Percentiles rank a stretch among this genome's conserved stretches.
Conservation (phyloP, 2,113 vertebrate species). For the Burhinus oedicnemus region DNA sequence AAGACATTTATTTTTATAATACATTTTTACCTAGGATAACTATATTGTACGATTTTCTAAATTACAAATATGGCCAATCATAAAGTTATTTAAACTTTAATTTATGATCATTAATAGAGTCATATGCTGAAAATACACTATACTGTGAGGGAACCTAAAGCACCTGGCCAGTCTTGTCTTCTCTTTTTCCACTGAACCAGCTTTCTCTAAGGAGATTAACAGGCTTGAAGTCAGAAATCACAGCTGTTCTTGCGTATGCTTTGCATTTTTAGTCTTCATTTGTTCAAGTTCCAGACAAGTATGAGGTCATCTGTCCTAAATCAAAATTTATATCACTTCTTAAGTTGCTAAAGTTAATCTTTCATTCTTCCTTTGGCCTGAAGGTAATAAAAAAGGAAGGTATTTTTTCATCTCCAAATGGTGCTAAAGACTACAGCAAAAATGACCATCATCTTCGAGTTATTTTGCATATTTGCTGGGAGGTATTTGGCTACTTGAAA, state of each 20-base stretch:
- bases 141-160: background rate
- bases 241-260: conserved; percentile 11
- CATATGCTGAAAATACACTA: background rate
- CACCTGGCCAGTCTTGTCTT: background rate
- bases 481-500: background rate
- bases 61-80: background rate
- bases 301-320: conserved; percentile 62
- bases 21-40: background rate
- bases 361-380: background rate
- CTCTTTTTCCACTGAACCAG: background rate
- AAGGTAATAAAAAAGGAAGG: background rate
- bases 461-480: background rate
- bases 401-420: background rate
- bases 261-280: conserved; percentile 42
- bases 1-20: background rate
- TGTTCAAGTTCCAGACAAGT: conserved; percentile 46
- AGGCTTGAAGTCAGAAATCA: conserved; percentile 43
- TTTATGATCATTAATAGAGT: background rate
- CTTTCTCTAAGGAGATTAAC: conserved; percentile 3
- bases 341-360: conserved; percentile 8
- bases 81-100: background rate
- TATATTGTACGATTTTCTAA: background rate
- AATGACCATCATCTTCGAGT: background rate
- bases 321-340: background rate
- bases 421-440: background rate